phyloP scores from a whole-genome alignment of 92 coral and sea anemone genomes.

The Zoanthus sansibaricus region DNA sequence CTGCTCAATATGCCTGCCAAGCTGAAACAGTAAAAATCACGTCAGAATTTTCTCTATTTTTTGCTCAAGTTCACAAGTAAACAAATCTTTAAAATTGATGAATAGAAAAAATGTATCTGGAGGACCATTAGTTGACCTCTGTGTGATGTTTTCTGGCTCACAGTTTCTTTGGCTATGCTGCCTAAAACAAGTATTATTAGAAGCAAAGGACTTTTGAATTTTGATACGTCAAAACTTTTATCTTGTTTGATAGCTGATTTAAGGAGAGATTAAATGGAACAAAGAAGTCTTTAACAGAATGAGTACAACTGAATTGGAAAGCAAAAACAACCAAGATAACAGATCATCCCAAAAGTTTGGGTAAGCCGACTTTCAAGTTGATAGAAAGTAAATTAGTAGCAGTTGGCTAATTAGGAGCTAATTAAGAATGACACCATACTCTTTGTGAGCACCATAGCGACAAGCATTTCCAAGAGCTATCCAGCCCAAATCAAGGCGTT shows the following conservation, averaged over 20 bases:
- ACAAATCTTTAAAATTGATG: too few species aligned
- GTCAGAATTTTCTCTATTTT: background rate
- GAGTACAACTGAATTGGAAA: background rate
- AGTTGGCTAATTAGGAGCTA: too few species aligned
- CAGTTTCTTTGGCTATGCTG: background rate
- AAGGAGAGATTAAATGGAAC: background rate
- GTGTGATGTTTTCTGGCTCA: background rate
- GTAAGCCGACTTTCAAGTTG: background rate
- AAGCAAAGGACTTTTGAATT: background rate
- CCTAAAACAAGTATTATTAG: background rate
- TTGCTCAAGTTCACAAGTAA: too few species aligned
- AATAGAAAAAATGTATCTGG: too few species aligned
- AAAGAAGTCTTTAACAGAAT: background rate
- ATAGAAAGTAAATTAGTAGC: too few species aligned
- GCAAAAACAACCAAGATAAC: background rate
- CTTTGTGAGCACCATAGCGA: constrained; percentile 59
- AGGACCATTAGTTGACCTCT: background rate
- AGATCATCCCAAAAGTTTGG: background rate
- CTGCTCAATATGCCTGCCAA: constrained; percentile 67
- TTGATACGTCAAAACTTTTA: background rate
- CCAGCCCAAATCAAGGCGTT: constrained; percentile 72
- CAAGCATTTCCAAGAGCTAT: constrained; percentile 63
- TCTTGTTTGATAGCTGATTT: background rate
- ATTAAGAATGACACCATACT: background rate
- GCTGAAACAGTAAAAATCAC: constrained; percentile 36